phyloP scores from a whole-genome alignment of 2,888 invertebrate species.

The Pristionchus maxplancki region DNA sequence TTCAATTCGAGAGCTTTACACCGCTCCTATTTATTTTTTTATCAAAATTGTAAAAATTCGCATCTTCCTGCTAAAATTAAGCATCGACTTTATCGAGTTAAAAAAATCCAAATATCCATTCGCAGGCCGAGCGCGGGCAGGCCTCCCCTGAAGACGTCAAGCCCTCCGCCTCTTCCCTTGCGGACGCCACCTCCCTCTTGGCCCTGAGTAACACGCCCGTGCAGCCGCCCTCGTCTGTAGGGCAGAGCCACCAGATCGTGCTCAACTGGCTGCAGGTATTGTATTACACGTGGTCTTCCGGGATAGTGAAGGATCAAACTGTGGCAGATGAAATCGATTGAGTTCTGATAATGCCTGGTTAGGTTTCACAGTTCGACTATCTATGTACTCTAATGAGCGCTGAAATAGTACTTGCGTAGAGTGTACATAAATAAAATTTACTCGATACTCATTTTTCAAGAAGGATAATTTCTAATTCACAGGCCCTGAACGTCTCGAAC shows the following conservation, averaged over 20 bases:
- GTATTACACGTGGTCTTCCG: background rate
- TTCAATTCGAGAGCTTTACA: too few relatives aligned
- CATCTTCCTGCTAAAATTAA: too few relatives aligned
- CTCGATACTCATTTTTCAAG: background rate
- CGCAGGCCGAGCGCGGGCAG: background rate
- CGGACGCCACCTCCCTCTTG: slow-evolving; percentile 75
- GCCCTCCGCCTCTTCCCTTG: slow-evolving; percentile 66
- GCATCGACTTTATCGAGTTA: too few relatives aligned
- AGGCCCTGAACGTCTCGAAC: slow-evolving; percentile 50
- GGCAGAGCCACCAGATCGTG: slow-evolving; percentile 76
- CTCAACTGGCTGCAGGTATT: slow-evolving; percentile 77
- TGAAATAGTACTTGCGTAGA: too few relatives aligned
- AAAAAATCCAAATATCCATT: too few relatives aligned
- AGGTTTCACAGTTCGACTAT: background rate
- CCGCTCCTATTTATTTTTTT: too few relatives aligned
- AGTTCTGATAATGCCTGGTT: background rate
- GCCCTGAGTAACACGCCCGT: slow-evolving; percentile 67
- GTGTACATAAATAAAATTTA: too few relatives aligned
- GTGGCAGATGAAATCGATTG: background rate
- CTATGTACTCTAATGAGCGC: background rate
- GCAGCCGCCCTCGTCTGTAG: slow-evolving; percentile 62
- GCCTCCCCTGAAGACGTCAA: slow-evolving; percentile 9
- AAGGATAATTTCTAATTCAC: too few relatives aligned
- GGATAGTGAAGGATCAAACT: background rate
- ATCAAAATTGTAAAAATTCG: too few relatives aligned